phyloP scores from a whole-genome alignment of 35 echinoderm and acorn worm genomes.

The Lytechinus pictus region DNA sequence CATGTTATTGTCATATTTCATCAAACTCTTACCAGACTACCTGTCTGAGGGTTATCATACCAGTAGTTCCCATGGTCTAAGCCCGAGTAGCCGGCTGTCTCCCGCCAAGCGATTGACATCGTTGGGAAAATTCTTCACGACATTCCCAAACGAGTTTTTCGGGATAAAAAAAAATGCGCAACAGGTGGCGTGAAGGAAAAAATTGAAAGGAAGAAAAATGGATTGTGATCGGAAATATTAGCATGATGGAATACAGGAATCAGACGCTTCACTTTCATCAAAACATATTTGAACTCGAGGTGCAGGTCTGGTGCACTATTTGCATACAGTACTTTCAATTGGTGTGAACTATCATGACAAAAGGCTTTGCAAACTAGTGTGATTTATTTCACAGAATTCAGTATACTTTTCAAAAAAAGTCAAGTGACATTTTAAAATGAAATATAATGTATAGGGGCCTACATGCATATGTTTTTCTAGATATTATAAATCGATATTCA shows the following conservation, averaged over 20 bases:
- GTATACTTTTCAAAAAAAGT: too few species aligned
- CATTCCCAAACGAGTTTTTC: neutral
- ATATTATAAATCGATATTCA: too few species aligned
- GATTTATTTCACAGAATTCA: too few species aligned
- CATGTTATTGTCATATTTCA: too few species aligned
- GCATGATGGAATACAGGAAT: neutral
- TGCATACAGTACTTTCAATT: neutral
- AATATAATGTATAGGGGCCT: too few species aligned
- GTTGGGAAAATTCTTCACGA: slow-evolving; percentile 11
- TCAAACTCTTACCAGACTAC: too few species aligned
- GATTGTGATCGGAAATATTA: neutral
- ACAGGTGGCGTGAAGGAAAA: neutral
- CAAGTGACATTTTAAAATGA: too few species aligned
- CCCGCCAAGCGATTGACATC: neutral
- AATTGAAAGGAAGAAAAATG: neutral
- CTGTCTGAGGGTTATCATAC: too few species aligned
- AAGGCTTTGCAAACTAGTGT: too few species aligned
- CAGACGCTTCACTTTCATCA: neutral
- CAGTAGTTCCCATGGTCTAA: neutral
- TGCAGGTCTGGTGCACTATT: neutral
- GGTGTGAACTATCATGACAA: neutral
- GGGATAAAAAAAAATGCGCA: neutral
- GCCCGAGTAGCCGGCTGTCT: neutral
- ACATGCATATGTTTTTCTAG: too few species aligned
- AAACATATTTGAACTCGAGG: neutral